Percentiles rank a stretch among this genome's conserved stretches.
Evolutionary conservation across 2,113 vertebrate genomes (phyloP).

Genomic region (Atrichornis clamosus): DNA sequence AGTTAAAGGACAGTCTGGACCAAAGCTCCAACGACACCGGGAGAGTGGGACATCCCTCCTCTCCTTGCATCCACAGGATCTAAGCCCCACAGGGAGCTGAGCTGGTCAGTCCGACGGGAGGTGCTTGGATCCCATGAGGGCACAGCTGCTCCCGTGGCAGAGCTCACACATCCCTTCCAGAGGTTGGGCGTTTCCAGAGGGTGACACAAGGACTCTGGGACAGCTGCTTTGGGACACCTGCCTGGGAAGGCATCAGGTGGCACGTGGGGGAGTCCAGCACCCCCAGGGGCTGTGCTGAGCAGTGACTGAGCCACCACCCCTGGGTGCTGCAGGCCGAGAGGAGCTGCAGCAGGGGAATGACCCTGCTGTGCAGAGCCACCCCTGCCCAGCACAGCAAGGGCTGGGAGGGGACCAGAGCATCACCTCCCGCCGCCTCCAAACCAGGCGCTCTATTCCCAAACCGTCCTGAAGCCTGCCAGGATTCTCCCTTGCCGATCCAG

Average conservation of each 20-base stretch:
- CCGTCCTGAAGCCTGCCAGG: neutral
- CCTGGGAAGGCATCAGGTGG: too few relatives aligned
- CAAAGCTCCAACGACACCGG: neutral
- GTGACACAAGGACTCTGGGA: neutral
- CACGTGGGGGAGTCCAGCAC: neutral
- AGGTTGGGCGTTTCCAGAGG: neutral
- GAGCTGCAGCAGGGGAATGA: neutral
- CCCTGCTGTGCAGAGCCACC: neutral
- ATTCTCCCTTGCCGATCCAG: neutral
- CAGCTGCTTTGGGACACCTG: neutral
- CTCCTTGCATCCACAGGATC: neutral
- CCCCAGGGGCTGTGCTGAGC: neutral
- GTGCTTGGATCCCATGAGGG: accelerated
- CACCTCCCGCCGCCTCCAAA: neutral
- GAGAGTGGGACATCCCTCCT: neutral
- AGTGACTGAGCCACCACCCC: neutral
- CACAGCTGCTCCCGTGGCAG: neutral
- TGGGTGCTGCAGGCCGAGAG: neutral
- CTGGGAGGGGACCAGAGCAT: neutral
- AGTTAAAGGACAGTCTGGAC: neutral
- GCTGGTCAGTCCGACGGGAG: neutral
- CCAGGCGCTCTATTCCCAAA: neutral
- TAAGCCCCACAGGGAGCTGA: neutral
- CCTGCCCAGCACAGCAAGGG: neutral
- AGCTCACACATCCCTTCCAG: neutral